Base-by-base conservation (phyloP, 2,797 vertebrate species). In the Neosilurus mollespiculum region DNA sequence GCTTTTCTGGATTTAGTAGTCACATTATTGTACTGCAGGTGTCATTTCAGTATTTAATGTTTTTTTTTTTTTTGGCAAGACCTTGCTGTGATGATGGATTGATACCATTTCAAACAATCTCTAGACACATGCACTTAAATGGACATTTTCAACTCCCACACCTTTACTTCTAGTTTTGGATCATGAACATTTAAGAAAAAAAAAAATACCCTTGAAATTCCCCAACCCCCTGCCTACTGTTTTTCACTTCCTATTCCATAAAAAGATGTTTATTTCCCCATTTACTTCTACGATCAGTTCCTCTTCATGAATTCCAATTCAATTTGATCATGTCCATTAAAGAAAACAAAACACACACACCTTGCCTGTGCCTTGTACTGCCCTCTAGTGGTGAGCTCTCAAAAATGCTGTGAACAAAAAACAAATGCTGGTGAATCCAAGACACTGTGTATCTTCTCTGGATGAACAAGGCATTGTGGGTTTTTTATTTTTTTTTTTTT, bases 361-460 rank as follows among this genome's bases (percentile, higher is more conserved):
- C 62, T 20, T 73, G 77, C 86, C 58, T 81, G 71, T 85, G 84
- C 84, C 82, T 84, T 54, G 88, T 87, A 90, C 87, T 89, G 92
- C 89, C 91, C 91, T 90, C 90, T 89, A 75, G 87, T 93, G 92
- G 89, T 88, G 51, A 84, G 80, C 26, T 83, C 81, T 88, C 20
- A 26, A 83, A 83, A 90, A 88, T 87, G 89, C 88, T 91, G 86
- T 87, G 87, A 87, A 88, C 78, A 24, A 65, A 85, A 86, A 87
- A 88, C 78, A 26, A 67, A 85, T 82, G 53, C 81, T 81, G 70
- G 56, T 81, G 62, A 89, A 70, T 75, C 81, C 77, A 70, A 81
- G 84, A 61, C 26, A 22, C 61, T 71, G 59, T 78, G 24, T 59
- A 26, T 80, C 24, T 30, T 66, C 71, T 75, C 8, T 78, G 20